Conservation (phyloP, 2,113 vertebrate genomes). For the Pontoporia blainvillei region DNA sequence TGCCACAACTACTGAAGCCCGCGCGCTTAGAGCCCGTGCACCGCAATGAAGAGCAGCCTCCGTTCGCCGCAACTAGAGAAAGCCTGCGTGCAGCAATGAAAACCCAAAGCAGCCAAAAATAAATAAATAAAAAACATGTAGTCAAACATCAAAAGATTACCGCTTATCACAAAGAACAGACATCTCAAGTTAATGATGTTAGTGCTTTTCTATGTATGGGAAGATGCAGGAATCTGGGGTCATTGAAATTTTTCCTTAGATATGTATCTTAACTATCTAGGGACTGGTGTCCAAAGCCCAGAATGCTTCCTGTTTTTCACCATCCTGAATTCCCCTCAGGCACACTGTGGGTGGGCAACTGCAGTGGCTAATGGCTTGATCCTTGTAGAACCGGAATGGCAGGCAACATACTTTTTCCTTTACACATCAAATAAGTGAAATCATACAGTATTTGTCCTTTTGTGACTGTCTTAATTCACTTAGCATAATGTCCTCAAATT, state of each 20-base stretch:
- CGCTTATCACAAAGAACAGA: background rate
- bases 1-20: no score
- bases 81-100: no score
- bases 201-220: background rate
- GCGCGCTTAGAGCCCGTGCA: accelerated
- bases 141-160: background rate
- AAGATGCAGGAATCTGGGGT: background rate
- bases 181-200: background rate
- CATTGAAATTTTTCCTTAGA: background rate
- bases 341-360: background rate
- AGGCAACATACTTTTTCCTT: background rate
- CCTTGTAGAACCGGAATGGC: background rate
- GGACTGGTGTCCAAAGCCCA: background rate
- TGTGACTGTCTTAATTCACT: background rate
- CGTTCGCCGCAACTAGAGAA: no score
- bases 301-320: background rate
- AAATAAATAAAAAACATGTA: background rate
- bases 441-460: background rate
- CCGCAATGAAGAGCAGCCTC: no score
- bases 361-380: background rate
- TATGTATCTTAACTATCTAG: background rate
- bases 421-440: background rate
- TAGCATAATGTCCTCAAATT: background rate
- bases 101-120: no score
- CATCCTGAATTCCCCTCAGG: background rate